Evolutionary conservation across 2,113 vertebrate species (phyloP).

Genomic region (Petroica traversi): DNA sequence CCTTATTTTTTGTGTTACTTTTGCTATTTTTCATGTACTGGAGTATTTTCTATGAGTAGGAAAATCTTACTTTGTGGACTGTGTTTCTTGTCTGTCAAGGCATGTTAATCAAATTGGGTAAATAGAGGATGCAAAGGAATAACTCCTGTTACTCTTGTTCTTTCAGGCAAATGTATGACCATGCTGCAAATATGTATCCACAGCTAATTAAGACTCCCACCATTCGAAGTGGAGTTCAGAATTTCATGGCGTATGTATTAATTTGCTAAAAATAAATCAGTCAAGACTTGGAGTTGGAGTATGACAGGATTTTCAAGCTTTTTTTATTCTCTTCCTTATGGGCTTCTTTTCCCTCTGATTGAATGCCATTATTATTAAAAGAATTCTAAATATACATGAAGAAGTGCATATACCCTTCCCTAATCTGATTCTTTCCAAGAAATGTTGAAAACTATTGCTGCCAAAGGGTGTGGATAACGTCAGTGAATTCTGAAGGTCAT

Average conservation of each 20-base stretch:
- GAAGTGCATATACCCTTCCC: not conserved
- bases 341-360: not conserved
- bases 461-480: not conserved
- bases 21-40: not conserved
- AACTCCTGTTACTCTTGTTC: conserved; percentile 18
- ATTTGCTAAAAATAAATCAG: not conserved
- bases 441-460: not conserved
- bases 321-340: not conserved
- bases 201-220: conserved; percentile 78
- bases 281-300: not conserved
- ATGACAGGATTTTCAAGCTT: not conserved
- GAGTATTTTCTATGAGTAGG: not conserved
- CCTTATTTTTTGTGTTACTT: not conserved
- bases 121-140: not conserved
- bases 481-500: not conserved
- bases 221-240: conserved; percentile 70
- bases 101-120: not conserved
- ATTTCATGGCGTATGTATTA: conserved; percentile 83
- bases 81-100: not conserved
- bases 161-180: conserved; percentile 85
- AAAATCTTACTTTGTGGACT: not conserved
- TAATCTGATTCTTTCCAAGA: not conserved
- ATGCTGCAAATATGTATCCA: conserved; percentile 88
- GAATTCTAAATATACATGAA: not conserved
- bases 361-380: not conserved